Evolutionary conservation across 2,888 invertebrate genomes (phyloP).

Genomic region (Allolobophora icterica): DNA sequence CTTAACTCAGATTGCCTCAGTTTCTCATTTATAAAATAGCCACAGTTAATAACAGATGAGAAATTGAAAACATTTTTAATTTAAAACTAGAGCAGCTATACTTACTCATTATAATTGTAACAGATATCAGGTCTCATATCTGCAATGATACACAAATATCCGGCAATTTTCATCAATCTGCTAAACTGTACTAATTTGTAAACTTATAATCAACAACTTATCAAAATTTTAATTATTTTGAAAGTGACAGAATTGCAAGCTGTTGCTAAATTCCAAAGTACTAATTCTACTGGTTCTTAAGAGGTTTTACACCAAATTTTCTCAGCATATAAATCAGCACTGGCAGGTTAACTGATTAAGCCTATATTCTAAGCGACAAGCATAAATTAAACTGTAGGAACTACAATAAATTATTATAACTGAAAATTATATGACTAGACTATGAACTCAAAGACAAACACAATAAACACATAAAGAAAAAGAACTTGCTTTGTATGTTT

Average conservation of each 20-base stretch:
- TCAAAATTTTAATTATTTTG: neutral
- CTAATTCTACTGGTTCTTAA: neutral
- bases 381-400: neutral
- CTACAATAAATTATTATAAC: neutral
- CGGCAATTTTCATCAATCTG: neutral
- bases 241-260: neutral
- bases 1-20: too few relatives aligned
- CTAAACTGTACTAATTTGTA: neutral
- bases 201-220: neutral
- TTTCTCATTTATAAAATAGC: neutral
- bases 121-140: conserved; percentile 40
- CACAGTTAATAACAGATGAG: neutral
- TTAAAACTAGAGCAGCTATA: conserved; percentile 28
- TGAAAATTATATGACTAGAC: neutral
- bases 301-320: neutral
- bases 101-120: conserved; percentile 42
- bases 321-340: neutral
- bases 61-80: neutral
- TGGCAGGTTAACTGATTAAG: neutral
- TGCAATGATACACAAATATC: conserved; percentile 29
- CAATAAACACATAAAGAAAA: neutral
- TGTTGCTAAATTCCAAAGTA: too few relatives aligned
- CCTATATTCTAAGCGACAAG: neutral
- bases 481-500: conserved; percentile 54
- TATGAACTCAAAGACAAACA: neutral